phyloP scores from a whole-genome alignment of 2,113 vertebrate species.

The Nothoprocta perdicaria region DNA sequence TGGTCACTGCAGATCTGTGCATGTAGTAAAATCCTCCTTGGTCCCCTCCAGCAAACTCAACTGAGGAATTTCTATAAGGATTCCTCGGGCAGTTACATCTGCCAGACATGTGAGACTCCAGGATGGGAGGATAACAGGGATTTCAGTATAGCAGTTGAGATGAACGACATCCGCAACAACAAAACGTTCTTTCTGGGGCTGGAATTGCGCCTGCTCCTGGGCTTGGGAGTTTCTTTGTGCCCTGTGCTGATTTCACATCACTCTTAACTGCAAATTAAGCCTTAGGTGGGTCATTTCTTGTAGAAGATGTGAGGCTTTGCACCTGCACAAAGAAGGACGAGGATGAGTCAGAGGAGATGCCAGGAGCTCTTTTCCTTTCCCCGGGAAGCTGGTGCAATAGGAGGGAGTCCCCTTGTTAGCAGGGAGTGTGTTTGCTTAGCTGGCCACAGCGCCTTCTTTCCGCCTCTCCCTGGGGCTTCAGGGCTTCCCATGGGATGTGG shows the following conservation, averaged over 20 bases:
- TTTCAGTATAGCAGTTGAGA: conserved; percentile 19
- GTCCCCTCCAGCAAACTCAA: conserved; percentile 7
- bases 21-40: conserved; percentile 34
- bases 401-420: neutral
- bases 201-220: neutral
- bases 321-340: neutral
- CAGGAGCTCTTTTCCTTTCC: neutral
- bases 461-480: neutral
- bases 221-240: neutral
- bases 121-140: conserved; percentile 35
- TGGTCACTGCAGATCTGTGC: neutral
- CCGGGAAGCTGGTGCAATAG: neutral
- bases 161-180: neutral
- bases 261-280: neutral
- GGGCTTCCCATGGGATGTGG: neutral
- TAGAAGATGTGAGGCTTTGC: neutral
- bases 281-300: conserved; percentile 34
- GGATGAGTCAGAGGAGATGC: conserved; percentile 6
- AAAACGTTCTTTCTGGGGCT: neutral
- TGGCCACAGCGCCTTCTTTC: neutral
- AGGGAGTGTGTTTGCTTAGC: neutral
- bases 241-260: neutral
- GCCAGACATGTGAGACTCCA: conserved; percentile 50
- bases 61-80: conserved; percentile 42
- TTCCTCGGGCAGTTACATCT: conserved; percentile 54